phyloP scores from a whole-genome alignment of 2,797 vertebrate species.

The Platyrinchus mystaceus region DNA sequence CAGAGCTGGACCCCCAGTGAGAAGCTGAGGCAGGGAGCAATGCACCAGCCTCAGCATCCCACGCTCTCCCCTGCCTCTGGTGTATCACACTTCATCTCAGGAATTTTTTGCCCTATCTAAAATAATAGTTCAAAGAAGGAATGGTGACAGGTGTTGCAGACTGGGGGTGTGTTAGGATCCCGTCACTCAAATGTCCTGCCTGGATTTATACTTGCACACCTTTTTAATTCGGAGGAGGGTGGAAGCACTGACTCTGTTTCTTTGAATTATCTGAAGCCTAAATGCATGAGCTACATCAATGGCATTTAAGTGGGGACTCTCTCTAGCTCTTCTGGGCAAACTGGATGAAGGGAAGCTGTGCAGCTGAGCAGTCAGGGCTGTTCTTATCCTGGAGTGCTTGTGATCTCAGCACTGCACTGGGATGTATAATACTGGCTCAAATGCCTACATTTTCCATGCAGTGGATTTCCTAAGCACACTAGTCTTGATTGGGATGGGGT shows the following conservation, averaged over 20 bases:
- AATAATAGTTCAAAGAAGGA: neutral
- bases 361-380: neutral
- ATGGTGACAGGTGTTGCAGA: neutral
- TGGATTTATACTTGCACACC: neutral
- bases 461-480: neutral
- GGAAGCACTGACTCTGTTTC: neutral
- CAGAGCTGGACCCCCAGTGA: neutral
- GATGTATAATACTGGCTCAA: neutral
- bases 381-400: neutral
- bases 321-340: neutral
- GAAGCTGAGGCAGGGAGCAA: neutral
- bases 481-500: neutral
- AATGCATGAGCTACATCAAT: neutral
- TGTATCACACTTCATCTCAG: neutral
- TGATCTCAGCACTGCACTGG: neutral
- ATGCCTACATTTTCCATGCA: neutral
- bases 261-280: neutral
- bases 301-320: neutral
- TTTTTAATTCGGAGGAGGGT: neutral
- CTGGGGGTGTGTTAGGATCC: neutral
- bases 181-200: neutral
- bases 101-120: neutral
- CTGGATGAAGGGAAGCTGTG: neutral
- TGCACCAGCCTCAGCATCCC: neutral
- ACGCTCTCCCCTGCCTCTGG: neutral